Evolutionary conservation across 1,140 invertebrate genomes (phyloP).

Genomic region (Ceratoteleas bidentatus): DNA sequence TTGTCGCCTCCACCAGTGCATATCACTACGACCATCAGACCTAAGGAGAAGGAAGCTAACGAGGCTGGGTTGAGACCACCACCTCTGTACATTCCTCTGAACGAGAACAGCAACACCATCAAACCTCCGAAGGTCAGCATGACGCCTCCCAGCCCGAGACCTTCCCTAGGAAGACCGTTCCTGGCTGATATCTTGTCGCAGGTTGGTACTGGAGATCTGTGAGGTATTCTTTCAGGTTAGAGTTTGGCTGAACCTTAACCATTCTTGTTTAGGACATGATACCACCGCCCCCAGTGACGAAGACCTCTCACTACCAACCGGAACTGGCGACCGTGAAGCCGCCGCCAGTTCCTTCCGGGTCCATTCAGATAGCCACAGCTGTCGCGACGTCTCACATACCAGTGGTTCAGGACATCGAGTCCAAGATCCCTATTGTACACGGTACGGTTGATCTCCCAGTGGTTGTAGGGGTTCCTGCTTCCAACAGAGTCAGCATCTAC

Average conservation of each 20-base stretch:
- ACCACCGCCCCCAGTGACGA: conserved; percentile 70
- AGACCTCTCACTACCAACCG: conserved; percentile 68
- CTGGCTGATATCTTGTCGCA: conserved; percentile 77
- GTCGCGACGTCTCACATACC: conserved; percentile 78
- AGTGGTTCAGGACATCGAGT: conserved; percentile 77
- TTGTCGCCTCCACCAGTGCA: conserved; percentile 76
- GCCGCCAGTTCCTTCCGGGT: conserved; percentile 75
- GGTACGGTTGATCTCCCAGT: conserved; percentile 79
- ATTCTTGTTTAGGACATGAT: conserved; percentile 74
- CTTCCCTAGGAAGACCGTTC: conserved; percentile 74
- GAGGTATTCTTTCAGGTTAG: too few relatives aligned
- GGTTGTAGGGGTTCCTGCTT: conserved; percentile 74
- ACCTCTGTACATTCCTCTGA: conserved; percentile 74
- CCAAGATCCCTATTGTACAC: conserved; percentile 79
- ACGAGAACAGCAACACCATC: conserved; percentile 68
- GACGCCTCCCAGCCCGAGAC: conserved; percentile 75
- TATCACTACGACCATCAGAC: conserved; percentile 71
- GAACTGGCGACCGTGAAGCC: conserved; percentile 74
- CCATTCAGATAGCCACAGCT: conserved; percentile 79
- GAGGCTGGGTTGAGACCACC: conserved; percentile 73
- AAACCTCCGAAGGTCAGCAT: conserved; percentile 73
- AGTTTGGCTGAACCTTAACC: not conserved
- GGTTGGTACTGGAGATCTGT: conserved; percentile 57
- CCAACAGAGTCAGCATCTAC: conserved; percentile 76
- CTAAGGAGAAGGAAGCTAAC: conserved; percentile 62